Evolutionary conservation across 2,113 vertebrate genomes (phyloP).

Genomic region (Vidua macroura): DNA sequence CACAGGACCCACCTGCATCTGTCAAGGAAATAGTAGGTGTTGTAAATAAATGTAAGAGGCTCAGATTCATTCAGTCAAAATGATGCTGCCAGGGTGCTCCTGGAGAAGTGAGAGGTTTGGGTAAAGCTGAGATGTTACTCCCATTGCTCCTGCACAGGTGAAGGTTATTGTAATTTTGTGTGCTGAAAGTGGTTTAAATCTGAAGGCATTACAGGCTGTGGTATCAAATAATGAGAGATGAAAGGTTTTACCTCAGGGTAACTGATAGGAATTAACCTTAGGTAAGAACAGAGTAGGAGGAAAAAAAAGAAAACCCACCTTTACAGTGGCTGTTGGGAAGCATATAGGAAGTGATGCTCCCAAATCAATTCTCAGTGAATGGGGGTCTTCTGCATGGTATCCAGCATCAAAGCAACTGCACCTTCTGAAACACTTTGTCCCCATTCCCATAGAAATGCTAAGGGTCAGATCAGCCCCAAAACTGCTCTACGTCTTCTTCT

Average conservation of each 20-base stretch:
- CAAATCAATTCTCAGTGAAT: background rate
- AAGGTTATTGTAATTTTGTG: background rate
- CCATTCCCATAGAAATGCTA: background rate
- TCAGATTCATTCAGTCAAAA: background rate
- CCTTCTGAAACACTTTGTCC: background rate
- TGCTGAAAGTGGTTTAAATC: background rate
- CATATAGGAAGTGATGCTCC: background rate
- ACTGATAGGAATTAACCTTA: background rate
- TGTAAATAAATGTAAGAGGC: slow-evolving; percentile 32
- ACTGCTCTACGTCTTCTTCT: background rate
- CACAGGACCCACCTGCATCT: background rate
- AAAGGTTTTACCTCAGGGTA: background rate
- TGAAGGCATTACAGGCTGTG: background rate
- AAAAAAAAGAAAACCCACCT: background rate
- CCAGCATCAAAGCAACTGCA: background rate
- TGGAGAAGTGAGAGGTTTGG: background rate
- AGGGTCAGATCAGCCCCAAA: background rate
- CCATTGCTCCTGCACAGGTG: background rate
- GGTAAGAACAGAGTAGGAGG: background rate
- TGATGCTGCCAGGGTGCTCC: accelerated
- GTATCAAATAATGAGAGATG: background rate
- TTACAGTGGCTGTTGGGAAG: background rate
- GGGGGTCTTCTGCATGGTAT: background rate
- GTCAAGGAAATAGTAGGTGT: slow-evolving; percentile 43
- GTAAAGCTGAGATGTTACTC: background rate